These are phyloP conservation scores for Mesoligia furuncula DNA, from an alignment of 2,888 invertebrate genomes.

Conservation along the genomic window DNA sequence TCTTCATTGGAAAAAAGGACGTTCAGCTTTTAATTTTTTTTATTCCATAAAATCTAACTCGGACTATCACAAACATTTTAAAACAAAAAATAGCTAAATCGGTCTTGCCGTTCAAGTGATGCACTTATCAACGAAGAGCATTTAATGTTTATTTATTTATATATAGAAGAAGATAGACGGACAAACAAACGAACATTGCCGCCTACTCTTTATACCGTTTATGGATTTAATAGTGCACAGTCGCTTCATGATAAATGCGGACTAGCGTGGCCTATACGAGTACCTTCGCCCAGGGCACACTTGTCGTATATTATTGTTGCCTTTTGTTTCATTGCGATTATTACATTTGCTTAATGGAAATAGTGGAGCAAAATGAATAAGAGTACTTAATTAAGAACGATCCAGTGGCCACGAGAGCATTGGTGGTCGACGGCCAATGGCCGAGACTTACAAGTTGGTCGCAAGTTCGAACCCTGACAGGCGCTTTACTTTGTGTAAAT, in stretches of 20 bases:
- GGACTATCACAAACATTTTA: neutral
- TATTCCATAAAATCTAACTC: too few relatives aligned
- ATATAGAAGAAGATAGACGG: neutral
- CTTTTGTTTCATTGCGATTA: slow-evolving; percentile 28
- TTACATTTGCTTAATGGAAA: slow-evolving; percentile 5
- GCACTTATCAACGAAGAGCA: too few relatives aligned
- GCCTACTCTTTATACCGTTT: slow-evolving; percentile 2
- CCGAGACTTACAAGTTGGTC: neutral
- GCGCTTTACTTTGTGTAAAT: neutral
- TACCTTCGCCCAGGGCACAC: slow-evolving; percentile 48
- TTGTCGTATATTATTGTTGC: slow-evolving; percentile 15
- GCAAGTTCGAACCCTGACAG: neutral
- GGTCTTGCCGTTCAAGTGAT: neutral
- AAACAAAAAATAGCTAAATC: neutral
- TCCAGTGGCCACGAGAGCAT: neutral
- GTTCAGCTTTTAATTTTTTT: neutral
- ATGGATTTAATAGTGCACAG: slow-evolving; percentile 55
- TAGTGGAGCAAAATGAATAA: neutral
- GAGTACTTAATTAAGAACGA: neutral
- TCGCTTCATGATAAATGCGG: slow-evolving; percentile 68
- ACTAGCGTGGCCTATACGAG: slow-evolving; percentile 51
- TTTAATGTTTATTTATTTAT: too few relatives aligned
- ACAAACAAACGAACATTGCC: slow-evolving; percentile 15
- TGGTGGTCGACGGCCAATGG: neutral
- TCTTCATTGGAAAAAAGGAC: neutral